Conservation (phyloP, 2,888 invertebrate species). For the Noctua fimbriata region DNA sequence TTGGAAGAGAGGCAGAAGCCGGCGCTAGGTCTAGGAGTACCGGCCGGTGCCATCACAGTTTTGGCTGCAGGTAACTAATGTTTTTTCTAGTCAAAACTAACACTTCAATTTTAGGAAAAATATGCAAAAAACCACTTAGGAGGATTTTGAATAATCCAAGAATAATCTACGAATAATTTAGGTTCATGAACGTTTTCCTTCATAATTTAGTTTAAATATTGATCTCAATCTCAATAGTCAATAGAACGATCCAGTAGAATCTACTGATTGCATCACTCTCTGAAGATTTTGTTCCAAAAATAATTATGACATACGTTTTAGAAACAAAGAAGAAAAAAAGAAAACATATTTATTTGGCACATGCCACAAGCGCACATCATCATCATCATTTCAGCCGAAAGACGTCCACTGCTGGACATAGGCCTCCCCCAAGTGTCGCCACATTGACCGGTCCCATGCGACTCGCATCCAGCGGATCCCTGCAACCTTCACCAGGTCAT, state of each 20-base stretch:
- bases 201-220: background rate
- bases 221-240: background rate
- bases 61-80: slow-evolving; percentile 85
- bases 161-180: background rate
- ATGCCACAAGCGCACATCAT: too few relatives aligned
- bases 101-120: background rate
- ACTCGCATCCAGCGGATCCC: too few relatives aligned
- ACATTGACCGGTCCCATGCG: too few relatives aligned
- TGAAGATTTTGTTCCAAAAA: background rate
- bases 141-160: too few relatives aligned
- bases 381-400: too few relatives aligned
- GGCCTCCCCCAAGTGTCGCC: too few relatives aligned
- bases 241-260: background rate
- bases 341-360: too few relatives aligned
- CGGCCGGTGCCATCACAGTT: slow-evolving; percentile 89
- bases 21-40: slow-evolving; percentile 89
- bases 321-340: too few relatives aligned
- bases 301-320: background rate
- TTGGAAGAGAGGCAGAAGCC: slow-evolving; percentile 89
- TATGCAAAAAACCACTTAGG: too few relatives aligned
- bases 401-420: too few relatives aligned
- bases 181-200: background rate
- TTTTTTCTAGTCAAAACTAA: background rate
- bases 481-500: too few relatives aligned
- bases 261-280: background rate